Conservation (phyloP, 2,888 invertebrate genomes). For the Cordilura impudica region DNA sequence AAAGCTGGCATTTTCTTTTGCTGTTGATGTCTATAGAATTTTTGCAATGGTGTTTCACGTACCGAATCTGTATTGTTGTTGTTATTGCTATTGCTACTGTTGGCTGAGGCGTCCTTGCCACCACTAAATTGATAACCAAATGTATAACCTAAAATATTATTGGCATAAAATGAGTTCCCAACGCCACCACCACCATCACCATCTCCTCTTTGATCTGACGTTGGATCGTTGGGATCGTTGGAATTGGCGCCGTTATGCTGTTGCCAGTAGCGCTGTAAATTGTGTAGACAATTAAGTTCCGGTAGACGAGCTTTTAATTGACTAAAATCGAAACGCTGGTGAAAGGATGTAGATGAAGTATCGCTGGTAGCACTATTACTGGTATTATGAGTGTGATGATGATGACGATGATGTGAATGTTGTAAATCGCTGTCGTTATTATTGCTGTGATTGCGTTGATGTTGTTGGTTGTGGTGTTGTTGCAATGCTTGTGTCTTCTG, state of each 20-base stretch:
- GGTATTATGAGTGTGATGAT: slow-evolving; percentile 59
- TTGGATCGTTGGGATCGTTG: slow-evolving; percentile 55
- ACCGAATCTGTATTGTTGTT: slow-evolving; percentile 31
- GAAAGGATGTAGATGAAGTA: slow-evolving; percentile 75
- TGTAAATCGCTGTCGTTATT: slow-evolving; percentile 65
- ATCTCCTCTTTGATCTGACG: slow-evolving; percentile 59
- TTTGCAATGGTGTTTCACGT: slow-evolving; percentile 77
- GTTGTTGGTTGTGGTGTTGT: slow-evolving; percentile 57
- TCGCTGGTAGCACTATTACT: slow-evolving; percentile 68
- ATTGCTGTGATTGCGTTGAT: slow-evolving; percentile 48
- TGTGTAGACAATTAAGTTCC: slow-evolving; percentile 78
- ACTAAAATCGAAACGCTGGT: slow-evolving; percentile 78
- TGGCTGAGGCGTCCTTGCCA: slow-evolving; percentile 65
- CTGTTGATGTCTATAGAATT: slow-evolving; percentile 77
- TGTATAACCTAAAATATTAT: slow-evolving; percentile 77
- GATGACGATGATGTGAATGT: slow-evolving; percentile 54
- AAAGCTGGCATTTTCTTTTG: slow-evolving; percentile 83
- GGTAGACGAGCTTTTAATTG: slow-evolving; percentile 84
- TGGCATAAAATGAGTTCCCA: slow-evolving; percentile 73
- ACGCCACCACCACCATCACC: slow-evolving; percentile 65
- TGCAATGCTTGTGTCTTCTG: slow-evolving; percentile 56
- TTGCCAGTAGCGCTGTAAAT: slow-evolving; percentile 73
- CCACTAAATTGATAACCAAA: slow-evolving; percentile 73
- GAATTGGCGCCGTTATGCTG: slow-evolving; percentile 64
- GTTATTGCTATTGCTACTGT: slow-evolving; percentile 39